Evolutionary conservation across 2,888 invertebrate genomes (phyloP).

Genomic region (Microctonus aethiopoides): DNA sequence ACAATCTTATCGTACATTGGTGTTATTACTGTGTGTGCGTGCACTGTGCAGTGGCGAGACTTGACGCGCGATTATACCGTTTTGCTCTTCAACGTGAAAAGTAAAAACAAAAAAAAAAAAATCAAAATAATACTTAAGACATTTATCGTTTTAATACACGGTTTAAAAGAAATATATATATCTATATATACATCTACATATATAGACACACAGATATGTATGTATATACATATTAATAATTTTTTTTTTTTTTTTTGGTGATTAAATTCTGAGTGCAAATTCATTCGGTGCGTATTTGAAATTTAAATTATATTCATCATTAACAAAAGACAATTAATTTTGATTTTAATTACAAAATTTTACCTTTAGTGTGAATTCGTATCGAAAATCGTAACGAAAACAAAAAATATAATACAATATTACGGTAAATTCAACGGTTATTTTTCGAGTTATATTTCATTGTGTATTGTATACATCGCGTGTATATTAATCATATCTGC

Average conservation of each 20-base stretch:
- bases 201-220: too few relatives aligned
- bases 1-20: conserved; percentile 21
- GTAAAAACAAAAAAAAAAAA: background rate
- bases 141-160: too few relatives aligned
- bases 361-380: too few relatives aligned
- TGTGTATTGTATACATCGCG: background rate
- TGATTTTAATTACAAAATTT: too few relatives aligned
- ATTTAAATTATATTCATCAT: background rate
- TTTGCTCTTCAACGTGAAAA: background rate
- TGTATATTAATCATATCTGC: background rate
- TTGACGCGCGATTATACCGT: background rate
- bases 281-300: background rate
- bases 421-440: too few relatives aligned
- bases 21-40: conserved; percentile 5
- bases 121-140: background rate
- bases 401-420: too few relatives aligned
- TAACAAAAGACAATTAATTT: background rate
- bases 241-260: background rate
- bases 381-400: too few relatives aligned
- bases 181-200: too few relatives aligned
- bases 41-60: background rate
- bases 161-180: too few relatives aligned
- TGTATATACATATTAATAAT: too few relatives aligned
- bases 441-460: too few relatives aligned
- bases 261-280: background rate